A percentile compares a stretch with the other conserved stretches of the same genome.
These are phyloP conservation scores for Taxidea taxus DNA, from an alignment of 2,113 vertebrate genomes.

Conservation along the genomic window DNA sequence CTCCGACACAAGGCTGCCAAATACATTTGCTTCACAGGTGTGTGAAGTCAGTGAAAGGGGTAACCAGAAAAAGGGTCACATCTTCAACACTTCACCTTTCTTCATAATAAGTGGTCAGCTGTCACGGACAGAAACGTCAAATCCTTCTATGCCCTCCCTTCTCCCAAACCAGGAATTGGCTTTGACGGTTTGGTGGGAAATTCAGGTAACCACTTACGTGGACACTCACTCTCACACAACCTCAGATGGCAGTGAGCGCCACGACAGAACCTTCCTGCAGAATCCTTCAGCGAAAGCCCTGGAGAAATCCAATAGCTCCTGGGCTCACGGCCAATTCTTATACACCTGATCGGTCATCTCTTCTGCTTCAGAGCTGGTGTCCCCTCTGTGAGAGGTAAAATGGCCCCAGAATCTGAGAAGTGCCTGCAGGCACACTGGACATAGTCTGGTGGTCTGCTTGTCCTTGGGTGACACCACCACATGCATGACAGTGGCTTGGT, in stretches of 20 bases:
- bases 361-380: neutral
- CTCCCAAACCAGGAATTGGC: neutral
- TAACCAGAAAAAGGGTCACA: neutral
- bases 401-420: neutral
- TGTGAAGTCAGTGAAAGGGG: neutral
- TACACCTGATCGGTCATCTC: slow-evolving; percentile 12
- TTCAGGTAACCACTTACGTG: slow-evolving; percentile 22
- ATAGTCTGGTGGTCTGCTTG: neutral
- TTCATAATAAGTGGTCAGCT: neutral
- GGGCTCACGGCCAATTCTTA: neutral
- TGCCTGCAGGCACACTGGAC: neutral
- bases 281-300: neutral
- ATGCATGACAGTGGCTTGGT: neutral
- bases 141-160: neutral
- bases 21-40: neutral
- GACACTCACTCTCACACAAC: neutral
- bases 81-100: neutral
- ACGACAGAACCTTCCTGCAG: neutral
- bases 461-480: neutral
- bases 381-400: neutral
- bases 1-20: neutral
- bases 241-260: neutral
- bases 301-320: neutral
- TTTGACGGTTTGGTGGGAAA: slow-evolving; percentile 39
- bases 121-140: neutral